Evolutionary conservation across 2,113 vertebrate species (phyloP).

Genomic region (Cricetomys ansorgei): DNA sequence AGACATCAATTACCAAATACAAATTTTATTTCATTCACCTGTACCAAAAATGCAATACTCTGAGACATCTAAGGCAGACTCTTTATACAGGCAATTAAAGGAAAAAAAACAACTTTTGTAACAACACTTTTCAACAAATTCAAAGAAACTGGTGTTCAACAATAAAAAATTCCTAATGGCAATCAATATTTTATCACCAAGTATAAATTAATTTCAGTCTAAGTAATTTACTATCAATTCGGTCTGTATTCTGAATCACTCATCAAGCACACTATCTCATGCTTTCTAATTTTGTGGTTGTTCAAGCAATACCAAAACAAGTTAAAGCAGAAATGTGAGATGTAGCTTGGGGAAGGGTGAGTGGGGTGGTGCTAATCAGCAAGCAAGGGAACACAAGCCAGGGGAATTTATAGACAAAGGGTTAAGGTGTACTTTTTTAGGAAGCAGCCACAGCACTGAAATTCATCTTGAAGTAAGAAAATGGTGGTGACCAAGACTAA

Average conservation of each 20-base stretch:
- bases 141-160: neutral
- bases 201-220: constrained; percentile 32
- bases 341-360: neutral
- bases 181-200: constrained; percentile 18
- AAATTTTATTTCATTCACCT: neutral
- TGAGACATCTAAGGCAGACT: constrained; percentile 1
- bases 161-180: constrained; percentile 11
- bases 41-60: neutral
- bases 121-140: constrained; percentile 48
- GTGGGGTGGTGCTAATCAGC: neutral
- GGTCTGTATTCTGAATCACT: constrained; percentile 28
- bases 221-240: constrained; percentile 1
- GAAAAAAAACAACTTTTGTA: neutral
- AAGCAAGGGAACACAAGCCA: constrained; percentile 47
- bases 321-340: constrained; percentile 33
- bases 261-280: constrained; percentile 21
- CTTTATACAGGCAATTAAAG: neutral
- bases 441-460: constrained; percentile 40
- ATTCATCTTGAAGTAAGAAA: constrained; percentile 49
- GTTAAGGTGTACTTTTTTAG: constrained; percentile 2
- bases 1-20: neutral
- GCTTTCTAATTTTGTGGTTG: constrained; percentile 50
- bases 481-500: constrained; percentile 39
- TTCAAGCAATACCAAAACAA: constrained; percentile 46
- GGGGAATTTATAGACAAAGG: constrained; percentile 5